Evolutionary conservation across 1,140 invertebrate genomes (phyloP), one percentile per base, ranked within the genome.

Genomic region (Sinonovacula constricta): DNA sequence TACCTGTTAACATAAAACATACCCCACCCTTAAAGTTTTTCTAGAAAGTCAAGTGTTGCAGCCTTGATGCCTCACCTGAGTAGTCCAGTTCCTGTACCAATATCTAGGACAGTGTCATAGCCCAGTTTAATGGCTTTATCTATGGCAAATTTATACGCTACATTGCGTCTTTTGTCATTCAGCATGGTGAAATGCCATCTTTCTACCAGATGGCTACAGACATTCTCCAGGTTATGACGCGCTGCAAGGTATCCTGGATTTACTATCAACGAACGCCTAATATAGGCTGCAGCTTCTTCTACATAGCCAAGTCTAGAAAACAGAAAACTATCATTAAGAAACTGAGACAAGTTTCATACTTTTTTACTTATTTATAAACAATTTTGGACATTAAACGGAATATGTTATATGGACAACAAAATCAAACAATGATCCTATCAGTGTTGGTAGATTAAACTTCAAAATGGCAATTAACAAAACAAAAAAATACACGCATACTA

Each of bases 171-270:
- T 56, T 88, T 92, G 89, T 96, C 95, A 92, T 96, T 96, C 3
- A 96, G 86, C 95, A 96, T 96, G 69, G 94, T 90, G 88, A 94
- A 96, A 88, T 96, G 95, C 95, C 95, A 96, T 54, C 95, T 90
- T 79, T 95, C 94, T 34, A 96, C 92, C 5, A 92, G 67, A 63
- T 87, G 80, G 84, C 91, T 91, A 26, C 86, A 89, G 14, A 91
- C 83, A 74, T 90, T 91, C 60, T 92, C 89, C 33, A 92, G 78
- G 72, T 92, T 92, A 53, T 90, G 87, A 87, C 83, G 56, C 12
- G 85, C 85, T 57, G 74, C 77, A 18, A 86, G 26, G 79, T 89
- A 92, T 26, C 88, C 63, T 15, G 88, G 87, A 81, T 90, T 87
- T 14, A 87, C 62, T 66, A 82, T 67, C 7, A 91, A 67, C n/a